Evolutionary conservation across 1,140 invertebrate genomes (phyloP), one percentile per base, ranked within the genome.

Genomic region (Solen grandis): DNA sequence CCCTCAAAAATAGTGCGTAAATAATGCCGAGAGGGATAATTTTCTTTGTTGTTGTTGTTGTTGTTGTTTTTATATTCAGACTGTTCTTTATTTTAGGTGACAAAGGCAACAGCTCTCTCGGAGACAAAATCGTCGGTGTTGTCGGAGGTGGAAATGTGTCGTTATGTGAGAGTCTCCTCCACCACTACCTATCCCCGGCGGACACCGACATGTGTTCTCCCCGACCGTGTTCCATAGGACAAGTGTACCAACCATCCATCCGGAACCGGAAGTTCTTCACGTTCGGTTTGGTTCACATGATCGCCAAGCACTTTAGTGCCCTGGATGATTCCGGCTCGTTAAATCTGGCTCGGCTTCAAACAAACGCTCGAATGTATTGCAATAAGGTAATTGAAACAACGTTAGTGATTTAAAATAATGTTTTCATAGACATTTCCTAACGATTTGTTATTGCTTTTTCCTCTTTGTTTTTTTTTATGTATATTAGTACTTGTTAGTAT

Each of bases 151-250:
- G 88, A 13, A 73, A 86, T 31, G 73, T 84, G 0, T 50, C 55
- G 1, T 14, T 72, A 16, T 89, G 88, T 72, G 59, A 80, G 54
- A 10, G 41, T 13, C 33, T 88, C 2, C 41, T 89, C 38, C 13
- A 35, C 14, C 22, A 81, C 19, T 82, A 86, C 57, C 73, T 88
- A 52, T 31, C 60, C 10, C 84, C 80, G 8, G 66, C 72, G 1
- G 55, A 65, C 10, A 57, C 54, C 33, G 35, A 63, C 35, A 54
- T 62, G 35, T 90, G 88, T 59, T 83, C 79, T n/a, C 89, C 89
- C 0, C 84, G 86, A 52, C 89, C 89, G 14, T 90, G 88, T 80
- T 79, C 84, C 25, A 86, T 90, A 46, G 86, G 86, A 16, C 66
- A 80, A 33, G 85, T 88, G 0, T 89, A 89, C 79, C 87, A 89